Evolutionary conservation across 1,140 invertebrate genomes (phyloP).

Genomic region (Lysiphlebus fabarum): DNA sequence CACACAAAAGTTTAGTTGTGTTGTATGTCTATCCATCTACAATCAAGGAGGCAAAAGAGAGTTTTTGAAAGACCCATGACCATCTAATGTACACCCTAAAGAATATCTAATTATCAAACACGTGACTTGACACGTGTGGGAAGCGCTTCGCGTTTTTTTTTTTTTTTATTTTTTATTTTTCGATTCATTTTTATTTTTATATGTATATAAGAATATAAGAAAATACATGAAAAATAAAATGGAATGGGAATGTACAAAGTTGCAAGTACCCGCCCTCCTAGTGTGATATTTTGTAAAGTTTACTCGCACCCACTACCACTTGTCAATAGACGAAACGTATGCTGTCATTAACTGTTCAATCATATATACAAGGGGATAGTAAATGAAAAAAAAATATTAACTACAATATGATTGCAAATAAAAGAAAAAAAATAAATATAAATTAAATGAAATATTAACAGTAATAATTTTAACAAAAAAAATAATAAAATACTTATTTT

Average conservation of each 20-base stretch:
- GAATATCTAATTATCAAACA: slow-evolving; percentile 56
- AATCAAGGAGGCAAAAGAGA: slow-evolving; percentile 6
- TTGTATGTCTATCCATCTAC: neutral
- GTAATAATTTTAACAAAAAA: neutral
- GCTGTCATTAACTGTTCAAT: slow-evolving; percentile 39
- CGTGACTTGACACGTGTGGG: slow-evolving; percentile 52
- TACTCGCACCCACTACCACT: slow-evolving; percentile 34
- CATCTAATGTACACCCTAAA: slow-evolving; percentile 48
- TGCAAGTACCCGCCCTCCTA: slow-evolving; percentile 34
- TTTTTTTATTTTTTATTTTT: slow-evolving; percentile 38
- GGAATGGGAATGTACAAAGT: slow-evolving; percentile 34
- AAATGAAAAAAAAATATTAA: slow-evolving; percentile 11
- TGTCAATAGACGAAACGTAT: slow-evolving; percentile 44
- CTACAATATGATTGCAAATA: neutral
- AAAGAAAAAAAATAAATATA: neutral
- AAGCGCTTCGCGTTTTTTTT: slow-evolving; percentile 43
- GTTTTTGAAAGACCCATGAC: slow-evolving; percentile 18
- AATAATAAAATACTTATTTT: slow-evolving; percentile 9
- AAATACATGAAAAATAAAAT: slow-evolving; percentile 1
- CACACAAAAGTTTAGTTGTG: too few species aligned
- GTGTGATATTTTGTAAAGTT: slow-evolving; percentile 53
- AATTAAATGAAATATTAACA: neutral
- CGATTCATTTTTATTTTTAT: slow-evolving; percentile 51
- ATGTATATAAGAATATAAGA: slow-evolving; percentile 1
- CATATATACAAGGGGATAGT: slow-evolving; percentile 2